A percentile compares a stretch with the other conserved stretches of the same genome.
phyloP scores from a whole-genome alignment of 2,113 vertebrate genomes.

The Aegotheles bennettii region DNA sequence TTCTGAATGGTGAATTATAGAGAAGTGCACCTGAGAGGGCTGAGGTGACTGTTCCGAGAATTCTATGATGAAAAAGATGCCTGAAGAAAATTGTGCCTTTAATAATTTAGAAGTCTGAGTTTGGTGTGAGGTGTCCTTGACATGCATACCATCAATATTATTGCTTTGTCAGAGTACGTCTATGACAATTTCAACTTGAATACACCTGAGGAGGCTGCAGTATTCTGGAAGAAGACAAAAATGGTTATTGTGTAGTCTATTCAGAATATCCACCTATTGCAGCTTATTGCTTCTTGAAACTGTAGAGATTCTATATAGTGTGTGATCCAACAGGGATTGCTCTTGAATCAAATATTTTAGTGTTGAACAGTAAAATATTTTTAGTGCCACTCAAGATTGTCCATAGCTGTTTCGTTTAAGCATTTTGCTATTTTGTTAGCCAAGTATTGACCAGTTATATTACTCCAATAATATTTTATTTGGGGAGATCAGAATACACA shows the following conservation, averaged over 20 bases:
- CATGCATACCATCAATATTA: neutral
- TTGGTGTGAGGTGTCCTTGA: neutral
- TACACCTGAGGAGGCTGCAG: neutral
- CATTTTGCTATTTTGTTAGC: neutral
- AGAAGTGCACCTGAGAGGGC: conserved; percentile 19
- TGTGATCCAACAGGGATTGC: neutral
- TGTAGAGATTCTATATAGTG: neutral
- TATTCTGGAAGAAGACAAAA: neutral
- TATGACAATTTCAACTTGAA: neutral
- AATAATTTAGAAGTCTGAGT: conserved; percentile 23
- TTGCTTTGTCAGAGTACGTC: neutral
- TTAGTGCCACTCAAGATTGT: neutral
- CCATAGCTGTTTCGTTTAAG: neutral
- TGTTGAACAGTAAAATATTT: neutral
- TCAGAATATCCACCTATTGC: neutral
- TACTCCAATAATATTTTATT: neutral
- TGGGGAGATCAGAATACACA: neutral
- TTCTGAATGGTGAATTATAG: conserved; percentile 26
- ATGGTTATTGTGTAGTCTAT: neutral
- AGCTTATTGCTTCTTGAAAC: neutral
- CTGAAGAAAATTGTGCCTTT: conserved; percentile 1
- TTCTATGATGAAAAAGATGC: conserved; percentile 17
- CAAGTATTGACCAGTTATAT: neutral
- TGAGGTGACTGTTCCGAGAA: conserved; percentile 23
- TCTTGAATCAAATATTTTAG: neutral